Base-by-base conservation (phyloP, 2,797 vertebrate genomes). In the Diceros bicornis region DNA sequence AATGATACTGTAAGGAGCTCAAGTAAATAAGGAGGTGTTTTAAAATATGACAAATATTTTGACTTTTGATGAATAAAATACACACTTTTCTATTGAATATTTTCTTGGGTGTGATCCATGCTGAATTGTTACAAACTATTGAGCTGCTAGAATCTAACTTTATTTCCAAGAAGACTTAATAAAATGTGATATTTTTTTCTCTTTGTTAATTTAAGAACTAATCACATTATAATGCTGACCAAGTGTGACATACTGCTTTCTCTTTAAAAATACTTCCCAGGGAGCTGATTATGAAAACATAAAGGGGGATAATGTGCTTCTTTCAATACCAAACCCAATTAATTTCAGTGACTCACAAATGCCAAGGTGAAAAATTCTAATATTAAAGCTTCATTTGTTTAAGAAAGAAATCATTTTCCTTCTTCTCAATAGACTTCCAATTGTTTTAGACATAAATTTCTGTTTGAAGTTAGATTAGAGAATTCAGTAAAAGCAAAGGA, bases 261-360 rank as follows among this genome's bases (percentile, higher is more conserved):
- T 92, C 64, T 94, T 95, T 96, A 84, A 96, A 96, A 97, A 96
- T 83, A 91, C 85, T 95, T 97, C 71, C 69, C 87, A 75, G 83
- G 83, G 78, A 94, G 84, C 75, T 96, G 86, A 96, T 92, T 84
- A 93, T 89, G 75, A 97, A 97, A 97, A 88, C 89, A 82, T 59
- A 78, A 78, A 93, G 83, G 18, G 32, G 7, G 64, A 95, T 95
- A 96, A 97, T 96, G 89, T 95, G 75, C 83, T 96, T 91, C 83
- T 94, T 97, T 97, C 87, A 96, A 89, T 77, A 96, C 27, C 29
- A 68, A 97, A 94, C 69, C 57, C 91, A 97, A 96, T 97, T 98
- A 97, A 96, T 96, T 97, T 97, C 86, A 95, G 79, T 97, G 96
- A 98, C 92, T 98, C 94, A 97, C 94, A 97, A 87, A 84, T 82